phyloP scores from a whole-genome alignment of 2,797 vertebrate species.

The Darevskia mixta region DNA sequence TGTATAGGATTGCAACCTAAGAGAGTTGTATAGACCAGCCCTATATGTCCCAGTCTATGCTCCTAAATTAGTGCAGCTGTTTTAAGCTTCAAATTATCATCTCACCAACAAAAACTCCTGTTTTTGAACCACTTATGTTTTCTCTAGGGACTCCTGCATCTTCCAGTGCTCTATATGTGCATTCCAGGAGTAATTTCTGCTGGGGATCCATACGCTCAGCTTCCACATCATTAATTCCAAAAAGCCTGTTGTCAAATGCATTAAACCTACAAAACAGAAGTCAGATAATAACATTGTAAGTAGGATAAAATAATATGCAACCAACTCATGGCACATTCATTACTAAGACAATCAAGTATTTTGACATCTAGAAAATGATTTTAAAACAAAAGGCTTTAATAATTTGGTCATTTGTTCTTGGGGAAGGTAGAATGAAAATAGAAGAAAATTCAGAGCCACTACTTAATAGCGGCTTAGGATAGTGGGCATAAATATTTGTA shows the following conservation, averaged over 20 bases:
- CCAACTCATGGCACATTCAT: not conserved
- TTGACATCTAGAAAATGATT: not conserved
- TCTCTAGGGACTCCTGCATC: constrained; percentile 82
- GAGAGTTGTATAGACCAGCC: not conserved
- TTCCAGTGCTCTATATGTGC: constrained; percentile 83
- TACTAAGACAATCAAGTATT: not conserved
- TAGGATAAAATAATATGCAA: not conserved
- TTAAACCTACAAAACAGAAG: constrained; percentile 77
- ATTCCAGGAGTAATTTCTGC: constrained; percentile 85
- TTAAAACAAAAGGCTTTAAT: not conserved
- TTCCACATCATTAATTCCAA: constrained; percentile 82
- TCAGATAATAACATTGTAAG: not conserved
- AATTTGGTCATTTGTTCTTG: not conserved
- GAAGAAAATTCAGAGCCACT: not conserved
- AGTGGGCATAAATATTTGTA: not conserved
- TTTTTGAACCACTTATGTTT: constrained; percentile 80
- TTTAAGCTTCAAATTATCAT: not conserved
- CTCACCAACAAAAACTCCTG: constrained; percentile 85
- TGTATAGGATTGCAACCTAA: not conserved
- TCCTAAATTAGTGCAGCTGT: not conserved
- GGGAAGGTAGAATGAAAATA: not conserved
- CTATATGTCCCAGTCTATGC: not conserved
- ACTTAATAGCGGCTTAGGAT: not conserved
- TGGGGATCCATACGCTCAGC: constrained; percentile 84
- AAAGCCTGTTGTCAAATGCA: constrained; percentile 84